Percentiles rank a stretch among this genome's conserved stretches.
These are phyloP conservation scores for Molorchus minor DNA, from an alignment of 2,888 invertebrate genomes.

Conservation along the genomic window DNA sequence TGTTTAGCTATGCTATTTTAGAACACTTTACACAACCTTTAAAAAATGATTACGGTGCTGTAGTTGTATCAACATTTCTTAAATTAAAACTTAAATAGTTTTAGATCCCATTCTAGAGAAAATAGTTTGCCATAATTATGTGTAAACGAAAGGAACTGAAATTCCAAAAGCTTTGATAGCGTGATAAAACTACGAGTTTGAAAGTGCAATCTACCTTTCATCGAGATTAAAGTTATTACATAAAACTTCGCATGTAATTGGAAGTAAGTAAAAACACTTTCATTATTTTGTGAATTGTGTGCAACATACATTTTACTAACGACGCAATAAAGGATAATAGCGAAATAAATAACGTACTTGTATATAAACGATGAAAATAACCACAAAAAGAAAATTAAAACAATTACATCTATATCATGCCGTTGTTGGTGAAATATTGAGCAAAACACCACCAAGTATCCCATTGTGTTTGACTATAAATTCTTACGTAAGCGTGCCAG, in stretches of 20 bases:
- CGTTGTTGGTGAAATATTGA: slow-evolving; percentile 35
- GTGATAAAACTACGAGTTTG: no score
- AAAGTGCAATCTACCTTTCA: no score
- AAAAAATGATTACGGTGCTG: no score
- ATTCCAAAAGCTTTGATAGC: no score
- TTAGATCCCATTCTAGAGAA: no score
- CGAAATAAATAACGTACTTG: slow-evolving; percentile 24
- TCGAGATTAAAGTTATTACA: no score
- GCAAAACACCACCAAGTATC: slow-evolving; percentile 39
- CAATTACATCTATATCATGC: slow-evolving; percentile 29
- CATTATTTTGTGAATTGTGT: neutral
- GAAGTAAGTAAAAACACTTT: neutral
- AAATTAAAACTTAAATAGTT: no score
- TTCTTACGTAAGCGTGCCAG: slow-evolving; percentile 31
- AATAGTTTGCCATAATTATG: no score
- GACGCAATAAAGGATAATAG: slow-evolving; percentile 19
- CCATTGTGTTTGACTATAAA: slow-evolving; percentile 48
- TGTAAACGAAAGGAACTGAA: no score
- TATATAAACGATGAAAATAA: slow-evolving; percentile 17
- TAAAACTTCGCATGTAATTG: neutral
- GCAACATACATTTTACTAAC: slow-evolving; percentile 11
- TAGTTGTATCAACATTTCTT: no score
- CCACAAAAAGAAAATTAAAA: slow-evolving; percentile 29
- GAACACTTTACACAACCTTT: no score
- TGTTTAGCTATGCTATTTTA: no score